Conservation (phyloP, 2,113 vertebrate species). For the Crotalus tigris region DNA sequence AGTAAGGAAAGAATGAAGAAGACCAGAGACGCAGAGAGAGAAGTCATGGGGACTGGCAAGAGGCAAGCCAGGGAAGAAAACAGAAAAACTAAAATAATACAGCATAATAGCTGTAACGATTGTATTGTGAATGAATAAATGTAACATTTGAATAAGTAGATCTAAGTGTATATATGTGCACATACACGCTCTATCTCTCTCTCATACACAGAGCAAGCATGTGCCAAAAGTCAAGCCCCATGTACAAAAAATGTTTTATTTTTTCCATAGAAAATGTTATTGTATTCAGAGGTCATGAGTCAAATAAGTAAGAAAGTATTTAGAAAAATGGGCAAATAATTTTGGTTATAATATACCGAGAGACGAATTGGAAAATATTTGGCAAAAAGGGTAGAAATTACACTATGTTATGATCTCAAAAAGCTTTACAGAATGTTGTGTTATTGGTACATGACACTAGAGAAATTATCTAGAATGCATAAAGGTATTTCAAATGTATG, state of each 20-base stretch:
- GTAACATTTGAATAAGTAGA: not conserved
- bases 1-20: constrained; percentile 99
- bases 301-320: not conserved
- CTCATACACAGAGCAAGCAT: not conserved
- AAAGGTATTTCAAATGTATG: not conserved
- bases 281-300: not conserved
- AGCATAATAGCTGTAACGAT: not conserved
- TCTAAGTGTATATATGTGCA: not conserved
- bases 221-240: not conserved
- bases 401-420: not conserved
- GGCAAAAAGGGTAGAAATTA: not conserved
- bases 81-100: not conserved
- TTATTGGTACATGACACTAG: not conserved
- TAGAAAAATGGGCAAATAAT: not conserved
- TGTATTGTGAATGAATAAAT: not conserved
- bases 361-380: not conserved
- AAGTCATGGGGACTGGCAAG: constrained; percentile 93
- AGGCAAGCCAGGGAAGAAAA: constrained; percentile 64
- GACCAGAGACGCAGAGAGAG: constrained; percentile 93
- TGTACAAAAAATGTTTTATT: not conserved
- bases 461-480: not conserved
- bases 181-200: not conserved
- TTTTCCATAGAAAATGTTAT: not conserved
- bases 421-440: not conserved
- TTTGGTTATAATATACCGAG: not conserved